Base-by-base conservation (phyloP, 2,888 invertebrate species). In the Odontothrips loti region DNA sequence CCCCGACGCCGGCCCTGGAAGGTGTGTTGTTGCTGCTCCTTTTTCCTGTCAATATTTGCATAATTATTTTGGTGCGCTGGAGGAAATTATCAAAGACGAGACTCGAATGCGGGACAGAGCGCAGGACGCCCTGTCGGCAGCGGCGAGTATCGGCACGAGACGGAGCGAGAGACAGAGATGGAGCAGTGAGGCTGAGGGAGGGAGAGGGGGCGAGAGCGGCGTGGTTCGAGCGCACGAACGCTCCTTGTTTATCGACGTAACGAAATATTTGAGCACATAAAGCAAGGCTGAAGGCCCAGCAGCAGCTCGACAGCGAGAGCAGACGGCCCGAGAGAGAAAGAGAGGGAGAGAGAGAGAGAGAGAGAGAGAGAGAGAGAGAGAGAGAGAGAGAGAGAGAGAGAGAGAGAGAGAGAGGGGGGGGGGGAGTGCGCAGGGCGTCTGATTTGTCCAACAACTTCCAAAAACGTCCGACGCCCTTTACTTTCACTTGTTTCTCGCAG, bases 171-270 rank as follows among this genome's bases (percentile, higher is more conserved):
- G 27, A 23, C n/a, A 51, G 12, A 23, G n/a, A 20, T 20, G 23
- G 63, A 63, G 63, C 15, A 51, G 20, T 51, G 12, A 51, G 51
- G 20, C 51, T n/a, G 68, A 20, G 68, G 23, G 68, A 23, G 68
- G 11, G 68, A 23, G 68, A 4, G 68, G 27, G 68, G 27, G 23
- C 9, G 23, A 23, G 11, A 23, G 68, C 23, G 63, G 63, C n/a
- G 48, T 48, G 63, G 63, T 63, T 63, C 63, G 23, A 20, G 27
- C n/a, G 68, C 68, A 68, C 68, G 68, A 68, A 68, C 68, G 68
- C 68, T 68, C 68, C 68, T 68, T 68, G 68, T 68, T 68, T 68
- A 68, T 68, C 68, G 68, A 68, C 68, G 68, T 68, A 68, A 68
- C 68, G 68, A 68, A 68, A 68, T 68, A 68, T 68, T 68, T 68